A percentile compares a stretch with the other conserved stretches of the same genome.
Conservation (phyloP, 30 jellyfish, hydroid and myxozoan genomes). For the Rhopilema esculentum region DNA sequence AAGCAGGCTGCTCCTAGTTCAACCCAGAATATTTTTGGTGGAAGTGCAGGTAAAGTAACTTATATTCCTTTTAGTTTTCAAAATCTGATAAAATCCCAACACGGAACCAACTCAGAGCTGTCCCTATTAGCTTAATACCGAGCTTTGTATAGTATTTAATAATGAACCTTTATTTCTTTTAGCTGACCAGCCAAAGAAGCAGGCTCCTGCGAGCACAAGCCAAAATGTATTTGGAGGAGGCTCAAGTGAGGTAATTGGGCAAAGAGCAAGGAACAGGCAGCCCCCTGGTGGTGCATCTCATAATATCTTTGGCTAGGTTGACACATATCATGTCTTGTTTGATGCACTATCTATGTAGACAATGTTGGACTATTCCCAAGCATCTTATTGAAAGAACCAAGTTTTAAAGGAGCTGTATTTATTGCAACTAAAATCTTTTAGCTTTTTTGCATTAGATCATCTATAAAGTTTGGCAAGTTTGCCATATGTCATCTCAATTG, state of each 20-base stretch:
- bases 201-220: slow-evolving; percentile 31
- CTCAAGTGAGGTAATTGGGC: slow-evolving; percentile 58
- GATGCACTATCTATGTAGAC: neutral
- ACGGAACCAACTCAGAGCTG: too few species aligned
- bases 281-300: slow-evolving; percentile 92
- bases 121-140: too few species aligned
- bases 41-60: too few species aligned
- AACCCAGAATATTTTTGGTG: slow-evolving; percentile 10
- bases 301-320: slow-evolving; percentile 56
- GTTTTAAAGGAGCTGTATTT: neutral
- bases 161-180: neutral
- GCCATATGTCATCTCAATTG: too few species aligned
- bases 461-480: neutral
- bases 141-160: neutral
- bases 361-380: neutral
- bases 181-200: slow-evolving; percentile 23
- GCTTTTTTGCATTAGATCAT: neutral
- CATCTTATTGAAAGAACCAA: neutral
- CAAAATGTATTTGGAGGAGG: slow-evolving; percentile 59
- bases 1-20: neutral
- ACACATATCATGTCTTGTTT: neutral
- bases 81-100: too few species aligned
- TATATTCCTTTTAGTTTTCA: too few species aligned
- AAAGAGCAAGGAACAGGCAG: slow-evolving; percentile 72
- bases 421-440: neutral